These are phyloP conservation scores for Tauraco erythrolophus DNA, from an alignment of 2,113 vertebrate genomes.

Conservation along the genomic window DNA sequence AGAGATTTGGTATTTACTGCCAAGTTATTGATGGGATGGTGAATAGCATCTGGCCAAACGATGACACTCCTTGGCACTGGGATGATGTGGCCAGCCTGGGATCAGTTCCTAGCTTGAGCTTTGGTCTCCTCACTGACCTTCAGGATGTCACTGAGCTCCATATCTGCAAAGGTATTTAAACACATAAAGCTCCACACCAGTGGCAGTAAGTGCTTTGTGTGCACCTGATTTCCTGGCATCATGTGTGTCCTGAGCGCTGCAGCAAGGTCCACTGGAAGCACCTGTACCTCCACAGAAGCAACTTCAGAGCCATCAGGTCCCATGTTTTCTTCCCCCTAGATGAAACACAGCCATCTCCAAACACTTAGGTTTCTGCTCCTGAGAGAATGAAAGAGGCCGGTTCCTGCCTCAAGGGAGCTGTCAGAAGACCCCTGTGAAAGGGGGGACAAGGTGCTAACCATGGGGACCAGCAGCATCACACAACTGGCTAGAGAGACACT, in stretches of 20 bases:
- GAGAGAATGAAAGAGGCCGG: not conserved
- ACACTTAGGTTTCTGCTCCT: not conserved
- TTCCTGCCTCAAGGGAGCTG: not conserved
- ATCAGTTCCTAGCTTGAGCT: not conserved
- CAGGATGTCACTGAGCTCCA: not conserved
- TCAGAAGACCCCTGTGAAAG: not conserved
- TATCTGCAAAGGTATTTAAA: not conserved
- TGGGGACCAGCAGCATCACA: not conserved
- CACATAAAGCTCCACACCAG: not conserved
- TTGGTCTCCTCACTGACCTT: not conserved
- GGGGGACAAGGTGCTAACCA: not conserved
- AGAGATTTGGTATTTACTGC: not conserved
- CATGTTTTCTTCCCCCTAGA: not conserved
- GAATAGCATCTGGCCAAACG: not conserved
- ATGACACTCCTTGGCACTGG: not conserved
- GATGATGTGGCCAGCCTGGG: not conserved
- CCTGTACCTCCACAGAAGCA: not conserved
- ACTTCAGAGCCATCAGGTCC: not conserved
- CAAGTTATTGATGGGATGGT: slow-evolving; percentile 17
- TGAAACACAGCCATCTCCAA: not conserved
- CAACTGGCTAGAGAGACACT: not conserved
- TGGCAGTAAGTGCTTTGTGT: not conserved
- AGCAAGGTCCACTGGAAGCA: not conserved
- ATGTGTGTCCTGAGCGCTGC: not conserved
- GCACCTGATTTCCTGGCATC: not conserved